Percentiles rank a stretch among this genome's conserved stretches.
Evolutionary conservation across 2,113 vertebrate genomes (phyloP).

Genomic region (Miniopterus natalensis): DNA sequence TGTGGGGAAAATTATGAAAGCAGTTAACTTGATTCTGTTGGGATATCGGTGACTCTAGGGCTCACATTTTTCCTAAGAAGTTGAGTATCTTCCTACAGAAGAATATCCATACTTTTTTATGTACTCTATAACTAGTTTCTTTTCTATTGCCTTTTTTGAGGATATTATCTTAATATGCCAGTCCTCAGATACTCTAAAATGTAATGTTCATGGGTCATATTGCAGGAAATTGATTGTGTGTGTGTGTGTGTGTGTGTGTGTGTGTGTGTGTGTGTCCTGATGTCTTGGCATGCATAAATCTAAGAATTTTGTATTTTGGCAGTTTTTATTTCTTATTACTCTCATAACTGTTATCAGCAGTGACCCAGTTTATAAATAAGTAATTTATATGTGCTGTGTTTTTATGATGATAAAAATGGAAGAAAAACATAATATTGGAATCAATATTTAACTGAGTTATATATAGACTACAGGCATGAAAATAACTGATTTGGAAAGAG

Average conservation of each 20-base stretch:
- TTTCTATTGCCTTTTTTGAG: not conserved
- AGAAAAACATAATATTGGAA: constrained; percentile 38
- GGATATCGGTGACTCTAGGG: not conserved
- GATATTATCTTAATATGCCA: not conserved
- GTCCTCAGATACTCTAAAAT: constrained; percentile 23
- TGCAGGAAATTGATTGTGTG: not conserved
- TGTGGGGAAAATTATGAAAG: not conserved
- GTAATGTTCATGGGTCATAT: not conserved
- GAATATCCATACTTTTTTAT: not conserved
- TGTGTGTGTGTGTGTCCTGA: not conserved
- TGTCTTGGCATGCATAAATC: not conserved
- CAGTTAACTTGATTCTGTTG: not conserved
- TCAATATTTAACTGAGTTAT: not conserved
- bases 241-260: not conserved
- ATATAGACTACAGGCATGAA: not conserved
- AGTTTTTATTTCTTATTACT: constrained; percentile 31
- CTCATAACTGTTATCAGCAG: not conserved
- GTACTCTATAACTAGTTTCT: not conserved
- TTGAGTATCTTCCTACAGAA: not conserved
- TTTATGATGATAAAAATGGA: constrained; percentile 49
- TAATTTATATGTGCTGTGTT: not conserved
- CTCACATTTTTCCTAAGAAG: constrained; percentile 4
- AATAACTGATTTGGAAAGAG: not conserved
- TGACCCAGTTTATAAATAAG: not conserved
- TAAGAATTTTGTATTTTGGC: constrained; percentile 22